These are phyloP conservation scores for Papilio xuthus DNA, from an alignment of 1,140 invertebrate species.

Conservation along the genomic window DNA sequence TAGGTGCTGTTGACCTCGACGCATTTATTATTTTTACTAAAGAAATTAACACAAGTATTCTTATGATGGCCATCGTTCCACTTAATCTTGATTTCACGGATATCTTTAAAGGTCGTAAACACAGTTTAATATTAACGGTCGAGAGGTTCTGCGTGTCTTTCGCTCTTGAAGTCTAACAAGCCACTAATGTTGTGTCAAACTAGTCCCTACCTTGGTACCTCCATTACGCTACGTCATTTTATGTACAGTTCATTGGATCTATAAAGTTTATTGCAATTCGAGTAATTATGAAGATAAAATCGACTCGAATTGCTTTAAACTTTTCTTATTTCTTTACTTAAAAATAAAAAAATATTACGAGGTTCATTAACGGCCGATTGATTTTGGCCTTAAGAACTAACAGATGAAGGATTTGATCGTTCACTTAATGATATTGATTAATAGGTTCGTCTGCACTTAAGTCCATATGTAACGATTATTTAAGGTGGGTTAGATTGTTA, in stretches of 20 bases:
- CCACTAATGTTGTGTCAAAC: not conserved
- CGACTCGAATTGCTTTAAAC: not conserved
- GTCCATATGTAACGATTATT: no score
- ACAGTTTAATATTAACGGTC: not conserved
- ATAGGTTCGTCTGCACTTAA: no score
- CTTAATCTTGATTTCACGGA: not conserved
- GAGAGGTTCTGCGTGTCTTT: not conserved
- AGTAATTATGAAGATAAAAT: not conserved
- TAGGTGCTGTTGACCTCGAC: constrained; percentile 52
- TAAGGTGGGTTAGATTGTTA: no score
- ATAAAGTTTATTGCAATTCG: not conserved
- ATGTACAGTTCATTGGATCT: constrained; percentile 10
- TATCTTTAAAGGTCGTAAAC: not conserved
- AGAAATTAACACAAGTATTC: constrained; percentile 21
- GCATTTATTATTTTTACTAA: constrained; percentile 27
- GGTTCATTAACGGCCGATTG: not conserved
- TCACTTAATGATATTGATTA: no score
- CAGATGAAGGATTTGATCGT: no score
- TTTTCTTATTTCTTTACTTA: not conserved
- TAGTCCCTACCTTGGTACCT: not conserved
- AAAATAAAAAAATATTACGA: not conserved
- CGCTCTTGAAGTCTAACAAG: not conserved
- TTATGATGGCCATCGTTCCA: constrained; percentile 20
- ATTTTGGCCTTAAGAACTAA: no score
- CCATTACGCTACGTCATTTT: constrained; percentile 22